A percentile compares a stretch with the other conserved stretches of the same genome.
Conservation (phyloP, 2,888 invertebrate species). For the Plebejus anna region DNA sequence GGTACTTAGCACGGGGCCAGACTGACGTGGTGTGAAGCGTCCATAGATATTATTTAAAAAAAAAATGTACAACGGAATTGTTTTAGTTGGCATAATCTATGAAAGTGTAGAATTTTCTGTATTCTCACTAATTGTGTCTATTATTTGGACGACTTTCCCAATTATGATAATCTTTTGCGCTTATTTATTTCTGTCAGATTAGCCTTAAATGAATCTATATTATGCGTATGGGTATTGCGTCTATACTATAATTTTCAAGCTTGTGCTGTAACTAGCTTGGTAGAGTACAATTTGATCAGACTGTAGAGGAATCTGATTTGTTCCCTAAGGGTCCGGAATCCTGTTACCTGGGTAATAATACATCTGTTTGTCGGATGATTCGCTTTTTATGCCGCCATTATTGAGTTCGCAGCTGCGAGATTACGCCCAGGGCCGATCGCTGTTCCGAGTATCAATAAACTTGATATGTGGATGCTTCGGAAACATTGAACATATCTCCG, state of each 20-base stretch:
- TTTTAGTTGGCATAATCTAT: no score
- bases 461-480: neutral
- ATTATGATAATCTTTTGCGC: no score
- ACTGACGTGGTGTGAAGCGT: no score
- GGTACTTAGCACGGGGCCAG: no score
- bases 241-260: neutral
- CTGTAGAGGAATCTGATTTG: constrained; percentile 1
- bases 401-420: constrained; percentile 23
- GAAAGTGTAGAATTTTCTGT: no score
- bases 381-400: constrained; percentile 12
- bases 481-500: neutral
- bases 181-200: no score
- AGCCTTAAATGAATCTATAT: no score
- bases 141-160: no score
- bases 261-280: neutral
- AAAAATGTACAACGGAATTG: no score
- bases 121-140: no score
- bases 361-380: constrained; percentile 18
- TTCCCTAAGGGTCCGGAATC: neutral
- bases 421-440: constrained; percentile 16
- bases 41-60: no score
- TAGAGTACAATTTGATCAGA: neutral
- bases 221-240: neutral
- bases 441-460: constrained; percentile 13
- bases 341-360: constrained; percentile 7